Conservation (phyloP, 1,140 invertebrate genomes). For the Meteorus sp. region DNA sequence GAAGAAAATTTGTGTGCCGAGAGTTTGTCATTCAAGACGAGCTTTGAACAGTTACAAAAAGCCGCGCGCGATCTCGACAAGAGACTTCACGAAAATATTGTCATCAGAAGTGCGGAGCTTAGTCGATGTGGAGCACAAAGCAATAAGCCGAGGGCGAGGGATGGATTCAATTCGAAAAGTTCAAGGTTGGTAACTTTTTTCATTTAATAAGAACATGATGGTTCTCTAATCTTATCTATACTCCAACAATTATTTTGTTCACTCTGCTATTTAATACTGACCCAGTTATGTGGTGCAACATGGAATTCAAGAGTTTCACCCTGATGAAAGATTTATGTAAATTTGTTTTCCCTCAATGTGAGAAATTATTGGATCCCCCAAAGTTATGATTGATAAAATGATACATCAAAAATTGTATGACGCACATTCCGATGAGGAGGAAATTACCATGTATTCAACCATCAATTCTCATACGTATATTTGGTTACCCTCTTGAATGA, state of each 20-base stretch:
- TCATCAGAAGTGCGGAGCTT: slow-evolving; percentile 28
- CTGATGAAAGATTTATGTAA: no score
- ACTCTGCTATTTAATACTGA: no score
- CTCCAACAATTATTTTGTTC: no score
- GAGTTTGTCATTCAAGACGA: slow-evolving; percentile 26
- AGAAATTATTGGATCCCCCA: no score
- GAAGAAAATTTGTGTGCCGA: slow-evolving; percentile 11
- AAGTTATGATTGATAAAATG: no score
- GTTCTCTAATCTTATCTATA: background rate
- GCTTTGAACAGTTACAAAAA: slow-evolving; percentile 42
- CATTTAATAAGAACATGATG: background rate
- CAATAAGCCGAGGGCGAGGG: slow-evolving; percentile 5
- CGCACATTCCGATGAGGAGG: no score
- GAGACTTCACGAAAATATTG: slow-evolving; percentile 43
- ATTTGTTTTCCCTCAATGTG: no score
- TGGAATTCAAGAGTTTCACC: no score
- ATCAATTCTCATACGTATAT: no score
- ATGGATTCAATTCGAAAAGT: background rate
- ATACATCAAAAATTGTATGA: no score
- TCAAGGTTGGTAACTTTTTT: slow-evolving; percentile 11
- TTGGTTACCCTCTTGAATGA: no score
- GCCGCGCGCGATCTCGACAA: slow-evolving; percentile 48
- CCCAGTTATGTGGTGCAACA: background rate
- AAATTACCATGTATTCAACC: no score
- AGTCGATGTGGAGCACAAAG: background rate